Conservation (phyloP, 2,888 invertebrate species). For the Drosophila meridionalis region DNA sequence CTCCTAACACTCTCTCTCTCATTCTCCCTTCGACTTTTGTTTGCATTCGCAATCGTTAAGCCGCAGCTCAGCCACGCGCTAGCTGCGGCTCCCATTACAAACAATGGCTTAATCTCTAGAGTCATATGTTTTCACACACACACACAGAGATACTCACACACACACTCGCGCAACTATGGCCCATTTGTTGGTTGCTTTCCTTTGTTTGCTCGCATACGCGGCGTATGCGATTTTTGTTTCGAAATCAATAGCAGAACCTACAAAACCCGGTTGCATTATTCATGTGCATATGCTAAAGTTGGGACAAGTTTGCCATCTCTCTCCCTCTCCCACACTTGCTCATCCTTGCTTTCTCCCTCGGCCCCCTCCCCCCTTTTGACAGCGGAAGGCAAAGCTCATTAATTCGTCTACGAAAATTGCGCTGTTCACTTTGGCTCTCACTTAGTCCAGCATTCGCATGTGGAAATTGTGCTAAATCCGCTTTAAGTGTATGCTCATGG, state of each 20-base stretch:
- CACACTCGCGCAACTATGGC: constrained; percentile 32
- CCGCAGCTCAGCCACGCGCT: constrained; percentile 66
- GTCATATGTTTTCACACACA: constrained; percentile 65
- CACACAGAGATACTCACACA: constrained; percentile 1
- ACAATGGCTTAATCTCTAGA: constrained; percentile 79
- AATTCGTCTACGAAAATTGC: constrained; percentile 67
- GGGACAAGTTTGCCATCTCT: constrained; percentile 21
- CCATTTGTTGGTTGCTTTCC: constrained; percentile 41
- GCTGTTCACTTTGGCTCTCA: constrained; percentile 56
- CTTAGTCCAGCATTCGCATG: constrained; percentile 30
- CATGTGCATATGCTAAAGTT: constrained; percentile 66
- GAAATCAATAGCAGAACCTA: constrained; percentile 71
- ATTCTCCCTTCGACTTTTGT: constrained; percentile 31
- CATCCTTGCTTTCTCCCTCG: background rate
- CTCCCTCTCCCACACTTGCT: constrained; percentile 25
- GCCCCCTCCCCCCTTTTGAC: background rate
- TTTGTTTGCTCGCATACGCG: constrained; percentile 46
- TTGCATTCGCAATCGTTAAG: constrained; percentile 63
- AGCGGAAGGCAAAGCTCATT: constrained; percentile 55
- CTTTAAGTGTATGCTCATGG: background rate
- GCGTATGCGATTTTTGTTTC: constrained; percentile 53
- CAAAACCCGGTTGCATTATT: constrained; percentile 71
- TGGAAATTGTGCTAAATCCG: constrained; percentile 14
- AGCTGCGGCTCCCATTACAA: constrained; percentile 62
- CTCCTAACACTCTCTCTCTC: background rate